Conservation (phyloP, 2,888 invertebrate species). For the Scrobipalpa costella region DNA sequence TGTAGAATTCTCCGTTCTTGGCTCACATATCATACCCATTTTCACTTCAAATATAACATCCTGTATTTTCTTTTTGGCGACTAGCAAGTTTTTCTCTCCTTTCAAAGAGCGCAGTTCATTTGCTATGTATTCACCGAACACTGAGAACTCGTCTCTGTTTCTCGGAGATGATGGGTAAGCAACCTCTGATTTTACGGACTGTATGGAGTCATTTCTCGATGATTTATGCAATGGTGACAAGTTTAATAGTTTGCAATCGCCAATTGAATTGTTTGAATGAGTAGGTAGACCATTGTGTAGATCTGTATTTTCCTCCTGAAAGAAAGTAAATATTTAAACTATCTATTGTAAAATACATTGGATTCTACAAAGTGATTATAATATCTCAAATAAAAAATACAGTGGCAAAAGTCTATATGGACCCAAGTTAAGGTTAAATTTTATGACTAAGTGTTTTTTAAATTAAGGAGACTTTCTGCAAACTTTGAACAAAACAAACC, state of each 20-base stretch:
- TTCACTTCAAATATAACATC: conserved; percentile 82
- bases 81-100: conserved; percentile 77
- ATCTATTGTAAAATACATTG: conserved; percentile 8
- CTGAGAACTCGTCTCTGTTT: conserved; percentile 77
- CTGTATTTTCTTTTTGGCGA: conserved; percentile 82
- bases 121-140: conserved; percentile 82
- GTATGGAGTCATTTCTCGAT: conserved; percentile 48
- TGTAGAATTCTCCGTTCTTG: conserved; percentile 48
- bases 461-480: too few species aligned
- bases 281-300: conserved; percentile 43
- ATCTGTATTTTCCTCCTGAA: conserved; percentile 60
- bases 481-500: too few species aligned
- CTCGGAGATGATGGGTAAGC: conserved; percentile 42
- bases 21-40: conserved; percentile 78
- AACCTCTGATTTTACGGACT: conserved; percentile 51
- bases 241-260: conserved; percentile 54
- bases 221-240: conserved; percentile 60
- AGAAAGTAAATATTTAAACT: conserved; percentile 32
- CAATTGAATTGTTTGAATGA: conserved; percentile 46
- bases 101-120: conserved; percentile 80
- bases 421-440: not conserved
- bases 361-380: not conserved
- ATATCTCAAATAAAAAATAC: too few species aligned
- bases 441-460: too few species aligned
- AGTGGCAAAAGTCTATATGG: not conserved